phyloP scores from a whole-genome alignment of 2,113 vertebrate genomes.

The Gymnorhina tibicen region DNA sequence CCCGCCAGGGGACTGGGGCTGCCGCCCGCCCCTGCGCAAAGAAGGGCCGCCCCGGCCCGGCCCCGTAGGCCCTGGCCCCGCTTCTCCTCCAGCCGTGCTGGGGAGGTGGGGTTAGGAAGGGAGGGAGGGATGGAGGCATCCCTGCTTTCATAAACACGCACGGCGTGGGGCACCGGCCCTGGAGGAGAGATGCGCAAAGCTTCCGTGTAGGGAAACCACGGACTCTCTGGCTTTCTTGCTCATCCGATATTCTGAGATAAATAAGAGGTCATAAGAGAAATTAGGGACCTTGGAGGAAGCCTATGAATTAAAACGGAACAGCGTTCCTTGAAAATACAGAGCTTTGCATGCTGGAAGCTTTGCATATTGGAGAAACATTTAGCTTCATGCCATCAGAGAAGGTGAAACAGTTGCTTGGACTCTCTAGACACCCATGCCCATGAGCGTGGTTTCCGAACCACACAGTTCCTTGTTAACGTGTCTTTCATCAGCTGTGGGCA shows the following conservation, averaged over 20 bases:
- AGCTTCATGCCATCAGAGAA: neutral
- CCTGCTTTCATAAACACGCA: neutral
- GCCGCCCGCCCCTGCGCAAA: neutral
- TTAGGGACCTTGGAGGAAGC: neutral
- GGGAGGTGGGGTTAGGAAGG: neutral
- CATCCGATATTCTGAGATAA: neutral
- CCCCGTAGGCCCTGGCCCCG: neutral
- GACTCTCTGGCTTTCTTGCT: neutral
- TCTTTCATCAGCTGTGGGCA: neutral
- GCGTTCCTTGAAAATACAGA: neutral
- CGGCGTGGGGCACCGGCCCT: neutral
- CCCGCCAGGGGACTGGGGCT: neutral
- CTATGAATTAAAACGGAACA: neutral
- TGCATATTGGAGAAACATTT: neutral
- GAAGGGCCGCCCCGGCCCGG: neutral
- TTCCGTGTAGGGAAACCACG: accelerated
- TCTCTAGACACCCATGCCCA: neutral
- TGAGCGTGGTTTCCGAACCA: neutral
- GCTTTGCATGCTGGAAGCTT: neutral
- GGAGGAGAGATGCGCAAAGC: neutral
- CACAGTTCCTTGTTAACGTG: accelerated
- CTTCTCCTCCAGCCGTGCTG: neutral
- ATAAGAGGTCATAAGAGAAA: neutral
- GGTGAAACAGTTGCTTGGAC: neutral
- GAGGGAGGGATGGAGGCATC: neutral